A percentile compares a stretch with the other conserved stretches of the same genome.
Evolutionary conservation across 2,888 invertebrate species (phyloP).

Genomic region (Hedychridium roseum): DNA sequence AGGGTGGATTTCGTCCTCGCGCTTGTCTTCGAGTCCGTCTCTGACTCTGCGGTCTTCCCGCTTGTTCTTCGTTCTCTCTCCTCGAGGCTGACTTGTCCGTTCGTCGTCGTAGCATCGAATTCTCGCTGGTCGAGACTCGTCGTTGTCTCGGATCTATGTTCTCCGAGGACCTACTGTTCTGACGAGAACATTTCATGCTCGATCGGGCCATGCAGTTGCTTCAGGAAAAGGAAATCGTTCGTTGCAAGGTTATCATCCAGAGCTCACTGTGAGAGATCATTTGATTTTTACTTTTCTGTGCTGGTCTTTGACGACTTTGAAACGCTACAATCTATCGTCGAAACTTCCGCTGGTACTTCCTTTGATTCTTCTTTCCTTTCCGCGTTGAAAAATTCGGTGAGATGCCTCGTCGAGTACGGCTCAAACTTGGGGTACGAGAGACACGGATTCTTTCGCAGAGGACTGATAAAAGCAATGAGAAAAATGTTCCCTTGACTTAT

Average conservation of each 20-base stretch:
- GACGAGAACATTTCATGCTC: no score
- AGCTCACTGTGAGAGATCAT: no score
- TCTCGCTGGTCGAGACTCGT: constrained; percentile 23
- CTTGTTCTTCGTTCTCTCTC: background rate
- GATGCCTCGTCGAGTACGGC: constrained; percentile 22
- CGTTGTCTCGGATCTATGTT: constrained; percentile 5
- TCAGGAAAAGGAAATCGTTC: no score
- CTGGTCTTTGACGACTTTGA: constrained; percentile 29
- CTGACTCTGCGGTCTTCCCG: background rate
- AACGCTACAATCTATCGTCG: constrained; percentile 25
- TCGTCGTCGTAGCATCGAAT: constrained; percentile 13
- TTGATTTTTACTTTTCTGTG: constrained; percentile 27
- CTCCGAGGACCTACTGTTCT: constrained; percentile 7
- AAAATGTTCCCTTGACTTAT: background rate
- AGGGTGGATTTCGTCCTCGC: background rate
- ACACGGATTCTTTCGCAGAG: constrained; percentile 22
- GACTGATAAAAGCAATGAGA: constrained; percentile 14
- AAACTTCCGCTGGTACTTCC: constrained; percentile 18
- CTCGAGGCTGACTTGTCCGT: constrained; percentile 7
- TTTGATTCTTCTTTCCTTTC: constrained; percentile 29
- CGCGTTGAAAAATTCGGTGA: constrained; percentile 31
- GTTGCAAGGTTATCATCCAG: no score
- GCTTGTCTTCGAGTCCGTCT: background rate
- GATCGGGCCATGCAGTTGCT: no score
- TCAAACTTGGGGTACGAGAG: constrained; percentile 22